phyloP scores from a whole-genome alignment of 1,140 invertebrate species.

The Orius insidiosus region DNA sequence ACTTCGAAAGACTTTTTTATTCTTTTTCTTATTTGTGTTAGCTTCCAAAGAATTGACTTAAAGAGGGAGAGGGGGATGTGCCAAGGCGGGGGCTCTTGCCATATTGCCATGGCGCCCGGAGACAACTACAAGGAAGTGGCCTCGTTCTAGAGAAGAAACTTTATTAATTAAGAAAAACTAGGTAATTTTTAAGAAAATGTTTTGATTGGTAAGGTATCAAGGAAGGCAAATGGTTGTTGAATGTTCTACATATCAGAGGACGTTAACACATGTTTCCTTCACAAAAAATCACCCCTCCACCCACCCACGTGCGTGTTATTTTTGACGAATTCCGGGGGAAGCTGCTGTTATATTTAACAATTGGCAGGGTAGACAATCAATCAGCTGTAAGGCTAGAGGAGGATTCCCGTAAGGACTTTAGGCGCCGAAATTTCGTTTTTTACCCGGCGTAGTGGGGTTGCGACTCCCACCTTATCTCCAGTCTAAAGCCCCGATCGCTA shows the following conservation, averaged over 20 bases:
- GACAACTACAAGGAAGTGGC: neutral
- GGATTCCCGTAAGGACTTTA: no score
- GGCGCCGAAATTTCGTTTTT: no score
- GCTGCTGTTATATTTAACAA: slow-evolving; percentile 13
- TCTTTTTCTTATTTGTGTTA: no score
- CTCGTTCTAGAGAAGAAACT: neutral
- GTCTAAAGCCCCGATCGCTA: neutral
- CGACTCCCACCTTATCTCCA: neutral
- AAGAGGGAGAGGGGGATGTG: no score
- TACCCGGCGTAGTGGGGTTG: neutral
- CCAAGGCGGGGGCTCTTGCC: no score
- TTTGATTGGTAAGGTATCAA: no score
- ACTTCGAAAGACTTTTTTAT: no score
- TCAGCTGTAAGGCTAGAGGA: no score
- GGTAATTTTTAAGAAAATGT: neutral
- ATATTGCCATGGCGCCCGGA: no score
- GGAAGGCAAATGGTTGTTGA: neutral
- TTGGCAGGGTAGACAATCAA: slow-evolving; percentile 6
- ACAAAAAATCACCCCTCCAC: neutral
- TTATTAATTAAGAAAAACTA: neutral
- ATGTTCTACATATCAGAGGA: neutral
- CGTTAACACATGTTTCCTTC: no score
- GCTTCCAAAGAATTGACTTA: no score
- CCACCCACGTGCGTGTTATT: slow-evolving; percentile 2
- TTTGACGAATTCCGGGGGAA: neutral